A percentile compares a stretch with the other conserved stretches of the same genome.
Conservation (phyloP, 2,797 vertebrate species). For the Pseudomugil gertrudae region DNA sequence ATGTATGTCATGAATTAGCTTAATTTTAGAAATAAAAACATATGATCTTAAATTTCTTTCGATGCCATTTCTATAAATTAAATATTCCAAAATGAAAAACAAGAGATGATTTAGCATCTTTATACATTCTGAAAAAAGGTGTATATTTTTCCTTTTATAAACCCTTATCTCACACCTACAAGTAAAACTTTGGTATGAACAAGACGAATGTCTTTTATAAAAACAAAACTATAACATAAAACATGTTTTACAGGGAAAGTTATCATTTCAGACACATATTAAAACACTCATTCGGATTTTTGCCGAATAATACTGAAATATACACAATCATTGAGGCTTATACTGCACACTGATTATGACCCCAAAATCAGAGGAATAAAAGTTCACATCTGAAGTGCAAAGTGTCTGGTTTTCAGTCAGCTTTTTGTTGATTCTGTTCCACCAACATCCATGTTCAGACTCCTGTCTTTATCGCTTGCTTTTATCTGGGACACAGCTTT, state of each 20-base stretch:
- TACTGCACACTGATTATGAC: background rate
- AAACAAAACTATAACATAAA: background rate
- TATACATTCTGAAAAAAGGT: background rate
- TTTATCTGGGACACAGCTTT: background rate
- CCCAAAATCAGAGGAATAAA: background rate
- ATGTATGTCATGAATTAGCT: background rate
- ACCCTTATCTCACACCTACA: too few relatives aligned
- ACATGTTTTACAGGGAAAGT: too few relatives aligned
- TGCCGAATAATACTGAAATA: background rate
- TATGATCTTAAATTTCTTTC: background rate
- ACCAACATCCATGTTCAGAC: background rate
- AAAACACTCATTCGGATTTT: background rate
- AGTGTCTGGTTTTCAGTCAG: background rate
- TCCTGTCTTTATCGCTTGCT: background rate
- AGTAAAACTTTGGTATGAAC: background rate
- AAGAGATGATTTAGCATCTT: background rate
- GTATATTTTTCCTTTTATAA: background rate
- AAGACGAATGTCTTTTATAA: background rate
- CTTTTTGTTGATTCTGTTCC: background rate
- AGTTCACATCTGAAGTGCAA: background rate
- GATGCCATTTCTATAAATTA: background rate
- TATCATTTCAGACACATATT: background rate
- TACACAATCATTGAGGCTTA: background rate
- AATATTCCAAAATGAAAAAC: background rate
- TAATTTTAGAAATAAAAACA: background rate